phyloP scores from a whole-genome alignment of 2,888 invertebrate species.

The Opisthograptis luteolata region DNA sequence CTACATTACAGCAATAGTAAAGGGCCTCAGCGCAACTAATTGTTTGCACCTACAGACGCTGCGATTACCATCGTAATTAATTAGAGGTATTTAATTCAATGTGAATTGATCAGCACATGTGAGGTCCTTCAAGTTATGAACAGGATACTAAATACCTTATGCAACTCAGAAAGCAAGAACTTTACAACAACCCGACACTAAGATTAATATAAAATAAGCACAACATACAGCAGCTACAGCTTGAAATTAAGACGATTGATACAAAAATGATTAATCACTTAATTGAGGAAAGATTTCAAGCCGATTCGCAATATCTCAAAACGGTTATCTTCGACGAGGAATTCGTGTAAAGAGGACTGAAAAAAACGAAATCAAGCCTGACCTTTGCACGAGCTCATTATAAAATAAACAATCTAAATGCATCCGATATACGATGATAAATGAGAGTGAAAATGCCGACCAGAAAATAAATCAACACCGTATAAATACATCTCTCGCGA shows the following conservation, averaged over 20 bases:
- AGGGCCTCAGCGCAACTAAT: constrained; percentile 56
- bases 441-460: constrained; percentile 48
- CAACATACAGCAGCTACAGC: constrained; percentile 1
- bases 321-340: constrained; percentile 33
- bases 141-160: constrained; percentile 29
- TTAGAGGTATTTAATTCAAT: constrained; percentile 71
- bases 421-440: constrained; percentile 57
- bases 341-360: constrained; percentile 36
- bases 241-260: constrained; percentile 4
- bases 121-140: constrained; percentile 52
- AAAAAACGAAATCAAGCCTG: constrained; percentile 33
- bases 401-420: constrained; percentile 61
- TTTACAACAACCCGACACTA: neutral
- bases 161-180: constrained; percentile 1
- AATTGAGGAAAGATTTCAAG: constrained; percentile 23
- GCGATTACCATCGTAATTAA: constrained; percentile 75
- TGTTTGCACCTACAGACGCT: constrained; percentile 59
- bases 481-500: constrained; percentile 27
- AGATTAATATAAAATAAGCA: constrained; percentile 1
- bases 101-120: constrained; percentile 66
- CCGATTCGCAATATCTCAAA: constrained; percentile 29
- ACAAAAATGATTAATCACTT: constrained; percentile 24
- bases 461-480: constrained; percentile 53
- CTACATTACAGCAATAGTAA: constrained; percentile 36
- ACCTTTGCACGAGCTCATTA: constrained; percentile 51